phyloP scores from a whole-genome alignment of 2,888 invertebrate species.

The Amblyteles armatorius region DNA sequence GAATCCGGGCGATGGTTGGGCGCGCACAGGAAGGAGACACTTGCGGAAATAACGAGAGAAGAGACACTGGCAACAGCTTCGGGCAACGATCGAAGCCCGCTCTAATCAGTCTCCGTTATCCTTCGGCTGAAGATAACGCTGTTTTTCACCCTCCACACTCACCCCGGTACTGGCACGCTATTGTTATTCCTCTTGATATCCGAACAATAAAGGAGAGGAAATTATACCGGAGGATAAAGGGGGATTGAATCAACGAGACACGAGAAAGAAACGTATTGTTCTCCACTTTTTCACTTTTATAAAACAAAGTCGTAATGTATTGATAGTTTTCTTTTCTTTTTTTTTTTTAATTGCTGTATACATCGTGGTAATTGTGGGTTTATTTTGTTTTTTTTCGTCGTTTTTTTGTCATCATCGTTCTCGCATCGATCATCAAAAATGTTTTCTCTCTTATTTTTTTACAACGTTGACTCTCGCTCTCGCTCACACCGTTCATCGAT shows the following conservation, averaged over 20 bases:
- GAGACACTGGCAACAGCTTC: constrained; percentile 1
- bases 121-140: neutral
- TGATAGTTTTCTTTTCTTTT: constrained; percentile 74
- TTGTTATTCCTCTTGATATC: neutral
- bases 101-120: constrained; percentile 1
- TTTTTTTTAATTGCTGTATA: constrained; percentile 77
- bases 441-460: neutral
- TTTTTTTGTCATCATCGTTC: constrained; percentile 45
- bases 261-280: constrained; percentile 45
- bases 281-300: constrained; percentile 77
- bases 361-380: constrained; percentile 77
- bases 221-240: neutral
- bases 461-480: constrained; percentile 48
- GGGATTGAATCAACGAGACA: constrained; percentile 45
- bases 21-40: neutral
- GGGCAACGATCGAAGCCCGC: constrained; percentile 12
- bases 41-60: constrained; percentile 16
- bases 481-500: constrained; percentile 31
- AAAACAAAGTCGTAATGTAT: constrained; percentile 81
- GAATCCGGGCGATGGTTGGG: neutral
- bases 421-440: constrained; percentile 38
- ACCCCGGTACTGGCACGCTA: neutral
- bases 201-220: neutral
- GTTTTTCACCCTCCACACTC: neutral
- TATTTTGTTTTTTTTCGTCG: constrained; percentile 17